phyloP scores from a whole-genome alignment of 2,113 vertebrate species.

The Gasterosteus nipponicus region DNA sequence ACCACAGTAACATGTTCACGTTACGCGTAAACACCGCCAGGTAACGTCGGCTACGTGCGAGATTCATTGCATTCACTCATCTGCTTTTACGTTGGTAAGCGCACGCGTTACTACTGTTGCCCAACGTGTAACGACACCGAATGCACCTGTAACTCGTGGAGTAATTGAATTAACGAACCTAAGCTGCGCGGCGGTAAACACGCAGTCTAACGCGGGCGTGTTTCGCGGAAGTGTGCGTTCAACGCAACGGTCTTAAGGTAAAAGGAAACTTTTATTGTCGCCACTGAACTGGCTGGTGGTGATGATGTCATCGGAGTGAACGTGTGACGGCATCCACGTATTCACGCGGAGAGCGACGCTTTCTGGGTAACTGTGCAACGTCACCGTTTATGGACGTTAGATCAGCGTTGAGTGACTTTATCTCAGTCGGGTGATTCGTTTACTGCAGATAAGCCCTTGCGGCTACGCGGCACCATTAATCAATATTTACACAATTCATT shows the following conservation, averaged over 20 bases:
- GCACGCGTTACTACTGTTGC: background rate
- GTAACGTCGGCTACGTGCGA: background rate
- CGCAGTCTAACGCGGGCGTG: background rate
- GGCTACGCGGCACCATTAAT: conserved; percentile 48
- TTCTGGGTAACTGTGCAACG: background rate
- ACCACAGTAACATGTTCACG: conserved; percentile 15
- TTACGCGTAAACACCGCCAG: background rate
- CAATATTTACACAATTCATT: conserved; percentile 59
- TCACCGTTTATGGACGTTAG: background rate
- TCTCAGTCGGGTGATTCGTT: background rate
- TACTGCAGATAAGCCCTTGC: conserved; percentile 7
- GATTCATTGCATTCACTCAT: background rate
- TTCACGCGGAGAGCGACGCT: background rate
- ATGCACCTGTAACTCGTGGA: conserved; percentile 49
- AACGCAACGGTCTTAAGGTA: background rate
- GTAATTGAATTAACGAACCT: background rate
- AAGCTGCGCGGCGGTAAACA: background rate
- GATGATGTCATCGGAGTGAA: conserved; percentile 13
- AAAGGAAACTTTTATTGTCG: conserved; percentile 5
- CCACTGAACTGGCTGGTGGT: background rate
- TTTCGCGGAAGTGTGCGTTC: background rate
- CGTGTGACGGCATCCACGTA: background rate
- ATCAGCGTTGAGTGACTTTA: background rate
- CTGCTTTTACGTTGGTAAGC: background rate
- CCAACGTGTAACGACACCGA: conserved; percentile 26